These are phyloP conservation scores for Upupa epops DNA, from an alignment of 2,113 vertebrate genomes.

Conservation along the genomic window DNA sequence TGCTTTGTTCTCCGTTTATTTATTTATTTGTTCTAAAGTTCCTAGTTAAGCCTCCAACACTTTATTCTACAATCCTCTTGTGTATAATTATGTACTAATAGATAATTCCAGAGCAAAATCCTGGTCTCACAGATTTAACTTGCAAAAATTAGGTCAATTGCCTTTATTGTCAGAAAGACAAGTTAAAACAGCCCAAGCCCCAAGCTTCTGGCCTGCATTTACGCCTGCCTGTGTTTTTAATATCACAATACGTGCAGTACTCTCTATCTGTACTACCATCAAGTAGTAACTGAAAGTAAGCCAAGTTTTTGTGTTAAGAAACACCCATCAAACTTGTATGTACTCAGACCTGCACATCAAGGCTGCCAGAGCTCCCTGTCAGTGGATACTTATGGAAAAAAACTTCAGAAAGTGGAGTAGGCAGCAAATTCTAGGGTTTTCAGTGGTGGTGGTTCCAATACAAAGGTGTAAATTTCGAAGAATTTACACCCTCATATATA, in stretches of 20 bases:
- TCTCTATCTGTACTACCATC: background rate
- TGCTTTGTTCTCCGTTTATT: slow-evolving; percentile 18
- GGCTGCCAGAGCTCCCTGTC: background rate
- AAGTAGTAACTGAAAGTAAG: background rate
- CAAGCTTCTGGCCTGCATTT: background rate
- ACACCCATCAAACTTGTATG: background rate
- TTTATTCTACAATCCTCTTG: background rate
- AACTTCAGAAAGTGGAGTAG: background rate
- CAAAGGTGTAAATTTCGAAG: too few species aligned
- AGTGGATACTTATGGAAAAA: background rate
- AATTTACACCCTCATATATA: background rate
- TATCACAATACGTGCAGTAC: background rate
- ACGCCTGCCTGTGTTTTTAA: background rate
- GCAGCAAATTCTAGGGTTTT: background rate
- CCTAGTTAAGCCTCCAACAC: background rate
- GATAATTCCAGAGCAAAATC: slow-evolving; percentile 15
- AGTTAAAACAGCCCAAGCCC: background rate
- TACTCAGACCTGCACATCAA: background rate
- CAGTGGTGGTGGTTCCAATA: too few species aligned
- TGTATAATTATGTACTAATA: slow-evolving; percentile 9
- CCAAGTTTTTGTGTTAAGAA: background rate
- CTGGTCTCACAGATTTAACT: background rate
- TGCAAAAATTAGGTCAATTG: slow-evolving; percentile 25
- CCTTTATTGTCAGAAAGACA: background rate
- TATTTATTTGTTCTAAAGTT: slow-evolving; percentile 13